Conservation (phyloP, 2,888 invertebrate species). For the Dioctria linearis region DNA sequence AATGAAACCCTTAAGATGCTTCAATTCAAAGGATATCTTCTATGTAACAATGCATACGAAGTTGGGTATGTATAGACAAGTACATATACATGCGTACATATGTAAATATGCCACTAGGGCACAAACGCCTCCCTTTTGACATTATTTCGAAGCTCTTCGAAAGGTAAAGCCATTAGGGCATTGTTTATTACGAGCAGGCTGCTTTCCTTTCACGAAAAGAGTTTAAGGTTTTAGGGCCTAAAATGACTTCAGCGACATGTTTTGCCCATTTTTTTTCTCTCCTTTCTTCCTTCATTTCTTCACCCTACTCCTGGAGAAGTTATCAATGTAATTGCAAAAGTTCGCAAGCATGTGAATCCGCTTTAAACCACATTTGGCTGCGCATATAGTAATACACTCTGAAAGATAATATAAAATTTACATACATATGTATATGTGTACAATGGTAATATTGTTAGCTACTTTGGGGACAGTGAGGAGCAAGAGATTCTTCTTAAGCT, state of each 20-base stretch:
- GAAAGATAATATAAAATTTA: not conserved
- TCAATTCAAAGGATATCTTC: not conserved
- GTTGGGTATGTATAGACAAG: not conserved
- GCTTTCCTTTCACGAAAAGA: slow-evolving; percentile 34
- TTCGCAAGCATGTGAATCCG: not conserved
- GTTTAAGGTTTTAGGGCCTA: slow-evolving; percentile 38
- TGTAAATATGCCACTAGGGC: not conserved
- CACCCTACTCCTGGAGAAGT: not conserved
- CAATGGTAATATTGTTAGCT: not conserved
- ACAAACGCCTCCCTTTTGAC: not conserved
- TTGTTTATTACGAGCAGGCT: slow-evolving; percentile 36
- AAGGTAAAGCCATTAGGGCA: slow-evolving; percentile 41
- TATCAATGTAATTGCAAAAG: slow-evolving; percentile 30
- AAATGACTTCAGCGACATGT: slow-evolving; percentile 34
- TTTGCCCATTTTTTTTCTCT: slow-evolving; percentile 25
- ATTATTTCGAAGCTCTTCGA: slow-evolving; percentile 21
- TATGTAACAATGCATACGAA: not conserved
- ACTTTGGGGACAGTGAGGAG: not conserved
- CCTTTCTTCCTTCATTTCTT: not conserved
- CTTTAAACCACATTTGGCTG: not conserved
- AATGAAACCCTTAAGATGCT: not conserved
- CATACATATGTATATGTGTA: not conserved
- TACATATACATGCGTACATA: not conserved
- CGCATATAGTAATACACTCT: not conserved
- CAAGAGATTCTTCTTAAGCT: not conserved